phyloP scores from a whole-genome alignment of 2,113 vertebrate species.

The Thomomys bottae region DNA sequence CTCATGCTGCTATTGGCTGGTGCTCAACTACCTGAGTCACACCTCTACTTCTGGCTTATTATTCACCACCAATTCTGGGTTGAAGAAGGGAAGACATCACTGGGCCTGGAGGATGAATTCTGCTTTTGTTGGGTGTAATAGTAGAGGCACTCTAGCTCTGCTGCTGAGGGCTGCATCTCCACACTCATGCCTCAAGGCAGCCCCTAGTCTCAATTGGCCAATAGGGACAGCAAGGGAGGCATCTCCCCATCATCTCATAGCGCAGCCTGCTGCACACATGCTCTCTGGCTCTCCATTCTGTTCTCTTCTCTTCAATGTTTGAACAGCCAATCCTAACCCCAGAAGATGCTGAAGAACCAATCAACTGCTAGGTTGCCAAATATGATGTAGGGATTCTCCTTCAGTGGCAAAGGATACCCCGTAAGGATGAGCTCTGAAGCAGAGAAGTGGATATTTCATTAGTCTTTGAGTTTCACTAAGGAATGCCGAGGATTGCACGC shows the following conservation, averaged over 20 bases:
- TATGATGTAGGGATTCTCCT: not conserved
- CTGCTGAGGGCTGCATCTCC: not conserved
- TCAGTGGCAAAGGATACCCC: not conserved
- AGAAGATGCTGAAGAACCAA: not conserved
- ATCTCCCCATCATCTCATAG: too few relatives aligned
- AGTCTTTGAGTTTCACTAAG: not conserved
- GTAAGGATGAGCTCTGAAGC: not conserved
- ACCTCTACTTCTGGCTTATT: too few relatives aligned
- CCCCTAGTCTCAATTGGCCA: not conserved
- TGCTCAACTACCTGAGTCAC: too few relatives aligned
- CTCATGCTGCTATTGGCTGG: too few relatives aligned
- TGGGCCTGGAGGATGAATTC: fast-evolving
- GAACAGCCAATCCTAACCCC: not conserved
- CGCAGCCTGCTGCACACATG: not conserved
- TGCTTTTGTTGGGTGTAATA: not conserved
- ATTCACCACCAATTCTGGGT: not conserved
- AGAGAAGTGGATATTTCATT: not conserved
- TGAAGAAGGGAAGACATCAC: not conserved
- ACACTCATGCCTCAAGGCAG: not conserved
- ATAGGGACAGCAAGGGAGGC: fast-evolving
- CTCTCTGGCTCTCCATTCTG: not conserved
- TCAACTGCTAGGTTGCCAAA: not conserved
- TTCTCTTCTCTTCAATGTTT: not conserved
- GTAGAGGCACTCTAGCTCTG: not conserved
- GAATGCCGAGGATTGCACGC: not conserved